Conservation (phyloP, 2,113 vertebrate species). For the Misgurnus mizolepis region DNA sequence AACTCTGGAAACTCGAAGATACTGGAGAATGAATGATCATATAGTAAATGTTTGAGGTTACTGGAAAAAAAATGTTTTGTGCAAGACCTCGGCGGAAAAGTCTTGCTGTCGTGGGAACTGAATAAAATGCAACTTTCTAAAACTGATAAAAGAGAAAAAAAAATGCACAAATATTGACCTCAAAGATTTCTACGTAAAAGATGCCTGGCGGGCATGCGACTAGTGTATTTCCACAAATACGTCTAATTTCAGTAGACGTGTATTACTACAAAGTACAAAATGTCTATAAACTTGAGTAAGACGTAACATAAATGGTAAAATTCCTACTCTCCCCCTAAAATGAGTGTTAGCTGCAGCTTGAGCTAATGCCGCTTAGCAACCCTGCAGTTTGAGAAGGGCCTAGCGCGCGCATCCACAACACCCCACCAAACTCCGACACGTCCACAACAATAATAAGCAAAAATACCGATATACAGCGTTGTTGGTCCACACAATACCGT, state of each 20-base stretch:
- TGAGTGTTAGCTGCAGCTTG: slow-evolving; percentile 16
- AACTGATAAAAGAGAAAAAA: background rate
- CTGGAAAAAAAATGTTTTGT: background rate
- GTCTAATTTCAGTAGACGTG: background rate
- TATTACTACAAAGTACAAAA: background rate
- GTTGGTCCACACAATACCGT: background rate
- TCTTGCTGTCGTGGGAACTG: background rate
- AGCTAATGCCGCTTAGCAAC: slow-evolving; percentile 28
- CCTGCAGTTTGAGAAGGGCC: slow-evolving; percentile 41
- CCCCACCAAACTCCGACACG: slow-evolving; percentile 8
- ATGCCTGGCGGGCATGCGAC: background rate
- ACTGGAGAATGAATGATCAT: too few relatives aligned
- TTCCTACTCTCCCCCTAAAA: slow-evolving; percentile 27
- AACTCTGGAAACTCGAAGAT: too few relatives aligned
- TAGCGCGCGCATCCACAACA: slow-evolving; percentile 36
- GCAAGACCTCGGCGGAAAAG: background rate
- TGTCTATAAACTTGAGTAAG: background rate
- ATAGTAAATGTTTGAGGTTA: background rate
- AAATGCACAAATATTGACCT: background rate
- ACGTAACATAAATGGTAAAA: background rate
- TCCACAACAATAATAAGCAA: slow-evolving; percentile 20
- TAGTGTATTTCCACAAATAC: background rate
- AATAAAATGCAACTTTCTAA: background rate
- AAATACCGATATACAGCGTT: background rate
- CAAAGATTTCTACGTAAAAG: background rate